A percentile compares a stretch with the other conserved stretches of the same genome.
These are phyloP conservation scores for Noctua fimbriata DNA, from an alignment of 2,888 invertebrate genomes.

Conservation along the genomic window DNA sequence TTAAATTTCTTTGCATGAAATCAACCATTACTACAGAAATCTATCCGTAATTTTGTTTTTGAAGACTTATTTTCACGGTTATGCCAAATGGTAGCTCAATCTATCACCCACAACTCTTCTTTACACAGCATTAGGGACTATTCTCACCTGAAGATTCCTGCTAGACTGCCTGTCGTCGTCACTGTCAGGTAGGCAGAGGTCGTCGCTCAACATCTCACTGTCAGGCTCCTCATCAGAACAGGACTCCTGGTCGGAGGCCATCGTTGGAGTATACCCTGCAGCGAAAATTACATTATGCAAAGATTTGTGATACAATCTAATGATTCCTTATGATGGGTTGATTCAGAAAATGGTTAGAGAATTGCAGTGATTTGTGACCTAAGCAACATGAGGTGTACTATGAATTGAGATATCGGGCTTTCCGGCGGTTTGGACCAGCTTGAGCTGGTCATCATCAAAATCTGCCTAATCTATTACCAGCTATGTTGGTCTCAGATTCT, in stretches of 20 bases:
- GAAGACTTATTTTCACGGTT: neutral
- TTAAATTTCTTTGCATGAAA: neutral
- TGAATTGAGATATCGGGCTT: neutral
- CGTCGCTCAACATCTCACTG: conserved; percentile 92
- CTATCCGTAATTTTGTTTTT: neutral
- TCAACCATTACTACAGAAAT: neutral
- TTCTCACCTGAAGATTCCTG: conserved; percentile 78
- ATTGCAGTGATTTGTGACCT: neutral
- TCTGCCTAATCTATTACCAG: neutral
- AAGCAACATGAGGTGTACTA: neutral
- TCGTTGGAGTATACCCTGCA: conserved; percentile 74
- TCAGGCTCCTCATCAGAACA: conserved; percentile 89
- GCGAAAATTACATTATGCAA: neutral
- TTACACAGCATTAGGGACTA: neutral
- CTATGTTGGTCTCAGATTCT: neutral
- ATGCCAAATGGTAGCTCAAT: neutral
- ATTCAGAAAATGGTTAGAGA: neutral
- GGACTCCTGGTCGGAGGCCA: conserved; percentile 88
- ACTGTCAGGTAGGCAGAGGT: conserved; percentile 94
- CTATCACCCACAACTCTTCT: neutral
- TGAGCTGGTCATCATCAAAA: neutral
- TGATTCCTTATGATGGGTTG: too few relatives aligned
- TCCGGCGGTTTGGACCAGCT: neutral
- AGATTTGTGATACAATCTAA: neutral
- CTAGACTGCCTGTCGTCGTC: conserved; percentile 92